phyloP scores from a whole-genome alignment of 2,113 vertebrate genomes.

The Progne subis region DNA sequence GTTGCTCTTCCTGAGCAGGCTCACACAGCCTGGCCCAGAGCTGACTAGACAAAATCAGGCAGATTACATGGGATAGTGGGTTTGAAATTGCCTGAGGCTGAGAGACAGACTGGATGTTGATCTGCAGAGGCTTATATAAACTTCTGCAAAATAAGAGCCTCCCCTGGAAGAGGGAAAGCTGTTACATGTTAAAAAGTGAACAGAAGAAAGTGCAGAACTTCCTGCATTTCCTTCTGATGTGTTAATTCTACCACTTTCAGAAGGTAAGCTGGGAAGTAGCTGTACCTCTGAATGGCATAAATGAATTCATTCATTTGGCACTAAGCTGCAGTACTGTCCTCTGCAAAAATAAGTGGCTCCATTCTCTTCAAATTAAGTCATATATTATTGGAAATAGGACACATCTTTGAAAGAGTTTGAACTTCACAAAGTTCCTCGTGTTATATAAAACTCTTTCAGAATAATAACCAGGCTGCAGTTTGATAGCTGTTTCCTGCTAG shows the following conservation, averaged over 20 bases:
- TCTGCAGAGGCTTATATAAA: neutral
- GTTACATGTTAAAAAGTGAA: neutral
- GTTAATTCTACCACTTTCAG: slow-evolving; percentile 13
- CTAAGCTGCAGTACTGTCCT: neutral
- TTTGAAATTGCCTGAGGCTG: neutral
- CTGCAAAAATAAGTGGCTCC: neutral
- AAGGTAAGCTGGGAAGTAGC: neutral
- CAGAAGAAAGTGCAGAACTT: neutral
- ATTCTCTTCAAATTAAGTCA: slow-evolving; percentile 10
- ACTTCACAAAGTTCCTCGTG: neutral
- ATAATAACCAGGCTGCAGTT: neutral
- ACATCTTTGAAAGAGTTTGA: neutral
- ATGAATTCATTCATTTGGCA: slow-evolving; percentile 1
- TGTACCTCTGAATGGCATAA: neutral
- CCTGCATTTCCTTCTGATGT: neutral
- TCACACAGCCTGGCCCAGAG: neutral
- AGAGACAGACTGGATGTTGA: neutral
- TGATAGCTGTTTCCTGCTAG: neutral
- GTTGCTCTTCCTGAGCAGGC: neutral
- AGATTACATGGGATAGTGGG: neutral
- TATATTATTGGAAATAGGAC: neutral
- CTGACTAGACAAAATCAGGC: neutral
- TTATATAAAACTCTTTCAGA: neutral
- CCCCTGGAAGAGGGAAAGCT: neutral
- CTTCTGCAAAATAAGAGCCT: neutral